A percentile compares a stretch with the other conserved stretches of the same genome.
Evolutionary conservation across 2,797 vertebrate species (phyloP).

Genomic region (Tragelaphus oryx): DNA sequence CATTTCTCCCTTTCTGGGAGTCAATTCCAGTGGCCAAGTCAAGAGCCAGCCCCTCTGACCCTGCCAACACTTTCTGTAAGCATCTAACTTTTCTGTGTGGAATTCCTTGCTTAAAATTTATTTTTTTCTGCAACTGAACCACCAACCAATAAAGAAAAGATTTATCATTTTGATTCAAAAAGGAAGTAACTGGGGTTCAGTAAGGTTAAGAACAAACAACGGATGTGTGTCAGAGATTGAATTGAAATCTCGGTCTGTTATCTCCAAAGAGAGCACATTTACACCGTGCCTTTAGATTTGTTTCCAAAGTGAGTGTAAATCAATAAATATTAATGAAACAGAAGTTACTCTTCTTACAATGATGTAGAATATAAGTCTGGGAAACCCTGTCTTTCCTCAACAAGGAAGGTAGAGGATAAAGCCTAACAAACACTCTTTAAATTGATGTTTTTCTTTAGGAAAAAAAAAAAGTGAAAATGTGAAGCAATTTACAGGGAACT

Average conservation of each 20-base stretch:
- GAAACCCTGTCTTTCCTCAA: background rate
- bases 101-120: background rate
- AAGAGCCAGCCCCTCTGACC: background rate
- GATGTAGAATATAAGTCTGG: background rate
- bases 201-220: background rate
- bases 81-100: background rate
- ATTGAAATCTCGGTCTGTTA: background rate
- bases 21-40: background rate
- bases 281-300: background rate
- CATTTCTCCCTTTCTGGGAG: background rate
- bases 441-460: background rate
- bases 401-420: background rate
- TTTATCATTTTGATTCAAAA: slow-evolving; percentile 12
- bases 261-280: background rate
- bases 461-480: background rate
- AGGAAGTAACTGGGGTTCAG: background rate
- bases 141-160: background rate
- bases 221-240: background rate
- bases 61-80: background rate
- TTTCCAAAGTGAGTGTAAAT: background rate
- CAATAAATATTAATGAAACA: background rate
- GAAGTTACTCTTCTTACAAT: background rate
- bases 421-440: background rate
- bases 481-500: background rate
- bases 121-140: background rate